Conservation (phyloP, 2,113 vertebrate species). For the Ancistrus triradiatus region DNA sequence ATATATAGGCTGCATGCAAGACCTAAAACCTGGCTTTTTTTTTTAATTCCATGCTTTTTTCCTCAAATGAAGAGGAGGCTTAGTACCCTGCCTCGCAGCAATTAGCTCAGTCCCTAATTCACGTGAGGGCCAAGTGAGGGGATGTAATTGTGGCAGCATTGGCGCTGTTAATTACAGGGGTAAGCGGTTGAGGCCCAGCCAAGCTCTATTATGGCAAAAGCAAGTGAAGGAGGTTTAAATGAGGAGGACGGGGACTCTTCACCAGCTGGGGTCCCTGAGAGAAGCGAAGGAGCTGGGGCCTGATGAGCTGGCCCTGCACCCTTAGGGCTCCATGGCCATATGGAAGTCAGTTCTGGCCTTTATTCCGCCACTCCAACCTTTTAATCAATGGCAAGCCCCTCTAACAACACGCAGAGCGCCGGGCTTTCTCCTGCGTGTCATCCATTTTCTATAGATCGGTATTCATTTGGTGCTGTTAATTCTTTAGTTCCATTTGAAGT, state of each 20-base stretch:
- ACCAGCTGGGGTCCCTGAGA: conserved; percentile 96
- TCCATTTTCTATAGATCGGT: conserved; percentile 52
- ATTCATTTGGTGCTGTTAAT: conserved; percentile 42
- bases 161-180: conserved; percentile 99
- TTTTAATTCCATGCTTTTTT: conserved; percentile 87
- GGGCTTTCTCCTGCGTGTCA: conserved; percentile 45
- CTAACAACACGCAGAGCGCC: conserved; percentile 50
- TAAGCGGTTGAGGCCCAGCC: conserved; percentile 97
- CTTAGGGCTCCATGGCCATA: conserved; percentile 88
- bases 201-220: conserved; percentile 95
- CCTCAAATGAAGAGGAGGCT: conserved; percentile 71
- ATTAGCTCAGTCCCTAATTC: conserved; percentile 93
- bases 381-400: conserved; percentile 75
- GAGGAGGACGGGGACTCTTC: conserved; percentile 75
- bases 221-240: conserved; percentile 89
- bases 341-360: conserved; percentile 80
- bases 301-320: conserved; percentile 79
- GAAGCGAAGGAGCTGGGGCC: conserved; percentile 81
- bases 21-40: conserved; percentile 7
- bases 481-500: conserved; percentile 31
- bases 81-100: conserved; percentile 82
- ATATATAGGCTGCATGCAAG: conserved; percentile 81
- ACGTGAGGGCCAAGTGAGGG: conserved; percentile 83
- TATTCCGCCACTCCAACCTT: conserved; percentile 74
- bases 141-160: conserved; percentile 96